Percentiles rank a stretch among this genome's conserved stretches.
phyloP scores from a whole-genome alignment of 2,113 vertebrate genomes.

The mouse (Mus musculus) region DNA sequence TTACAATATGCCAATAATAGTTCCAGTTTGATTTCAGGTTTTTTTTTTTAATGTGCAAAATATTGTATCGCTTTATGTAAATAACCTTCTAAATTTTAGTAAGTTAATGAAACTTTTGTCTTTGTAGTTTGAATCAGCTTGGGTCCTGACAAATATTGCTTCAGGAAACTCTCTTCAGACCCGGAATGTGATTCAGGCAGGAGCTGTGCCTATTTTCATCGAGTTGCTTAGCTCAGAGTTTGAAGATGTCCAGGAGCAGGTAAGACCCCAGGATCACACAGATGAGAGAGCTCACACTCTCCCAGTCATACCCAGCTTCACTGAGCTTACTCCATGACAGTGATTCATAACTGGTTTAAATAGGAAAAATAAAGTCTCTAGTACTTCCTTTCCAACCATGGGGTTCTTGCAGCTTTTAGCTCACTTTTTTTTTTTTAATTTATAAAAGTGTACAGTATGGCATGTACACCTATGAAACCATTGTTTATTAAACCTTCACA shows the following conservation, averaged over 20 bases:
- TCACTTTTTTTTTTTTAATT: neutral
- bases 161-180: conserved; percentile 99
- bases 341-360: neutral
- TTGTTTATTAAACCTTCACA: neutral
- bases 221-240: conserved; percentile 98
- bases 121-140: conserved; percentile 97
- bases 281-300: conserved; percentile 18
- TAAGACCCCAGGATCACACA: conserved; percentile 76
- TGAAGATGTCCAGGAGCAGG: conserved; percentile 99
- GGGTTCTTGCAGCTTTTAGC: neutral
- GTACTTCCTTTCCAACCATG: neutral
- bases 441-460: neutral
- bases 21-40: neutral
- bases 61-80: conserved; percentile 49
- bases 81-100: conserved; percentile 12
- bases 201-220: conserved; percentile 98
- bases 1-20: conserved; percentile 14
- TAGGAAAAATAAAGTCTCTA: neutral
- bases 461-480: neutral
- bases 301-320: neutral
- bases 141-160: conserved; percentile 99
- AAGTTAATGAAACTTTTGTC: conserved; percentile 78
- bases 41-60: conserved; percentile 48
- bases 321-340: neutral
- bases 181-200: conserved; percentile 97